Base-by-base conservation (phyloP, 2,888 invertebrate genomes). In the Eristalis pertinax region DNA sequence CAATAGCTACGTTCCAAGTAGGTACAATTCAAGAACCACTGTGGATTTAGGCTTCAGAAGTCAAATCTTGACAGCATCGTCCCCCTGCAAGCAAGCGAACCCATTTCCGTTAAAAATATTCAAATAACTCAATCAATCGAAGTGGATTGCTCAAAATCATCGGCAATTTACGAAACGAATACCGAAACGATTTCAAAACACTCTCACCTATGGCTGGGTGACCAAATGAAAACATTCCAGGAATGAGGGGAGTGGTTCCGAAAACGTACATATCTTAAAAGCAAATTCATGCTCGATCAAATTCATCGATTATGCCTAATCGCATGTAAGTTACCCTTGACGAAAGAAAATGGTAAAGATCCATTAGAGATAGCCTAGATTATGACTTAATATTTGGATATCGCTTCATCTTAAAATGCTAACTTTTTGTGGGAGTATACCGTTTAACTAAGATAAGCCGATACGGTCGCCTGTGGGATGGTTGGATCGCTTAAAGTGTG, bases 251-350 rank as follows among this genome's bases (percentile, higher is more conserved):
- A n/a, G 8, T 50, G 50, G 19, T 50, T n/a, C 50, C 50, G 7
- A n/a, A 50, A 19, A 50, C 8, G n/a, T 50, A 50, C 8, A 7
- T 50, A 50, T 50, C 50, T 50, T 50, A 50, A 50, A 50, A 50
- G 50, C 50, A 50, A 50, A 50, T 50, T 50, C 50, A 50, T 50
- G 50, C 50, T 50, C 50, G 50, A 50, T 50, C 50, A 50, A 50
- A 50, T 50, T 50, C 50, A 50, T 19, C 50, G 50, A 50, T 50
- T 50, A 50, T 50, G 50, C 50, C 50, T 50, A 50, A 50, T 50
- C 50, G 50, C 50, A 50, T n/a, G 50, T 50, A 19, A 50, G 50
- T 50, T 50, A 19, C 50, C 19, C 19, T 50, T 50, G 50, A 19
- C 50, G 50, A 50, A 50, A n/a, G 50, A 50, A 50, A 32, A 50